phyloP scores from a whole-genome alignment of 2,113 vertebrate genomes.

The Forbesichthys papilliferus region DNA sequence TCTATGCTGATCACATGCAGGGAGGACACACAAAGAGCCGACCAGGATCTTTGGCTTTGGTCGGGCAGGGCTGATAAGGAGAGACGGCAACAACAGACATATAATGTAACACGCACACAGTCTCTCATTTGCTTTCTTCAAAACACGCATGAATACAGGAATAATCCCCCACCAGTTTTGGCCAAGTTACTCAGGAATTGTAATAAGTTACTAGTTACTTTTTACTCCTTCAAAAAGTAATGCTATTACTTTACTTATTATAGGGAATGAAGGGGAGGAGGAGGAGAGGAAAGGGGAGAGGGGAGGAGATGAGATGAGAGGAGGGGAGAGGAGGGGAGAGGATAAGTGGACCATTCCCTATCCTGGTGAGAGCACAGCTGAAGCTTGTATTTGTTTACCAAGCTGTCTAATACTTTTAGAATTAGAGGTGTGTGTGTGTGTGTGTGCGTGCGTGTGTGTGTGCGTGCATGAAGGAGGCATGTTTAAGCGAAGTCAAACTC shows the following conservation, averaged over 20 bases:
- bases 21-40: constrained; percentile 43
- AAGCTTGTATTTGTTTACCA: constrained; percentile 39
- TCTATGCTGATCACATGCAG: constrained; percentile 54
- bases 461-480: not conserved
- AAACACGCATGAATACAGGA: no score
- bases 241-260: no score
- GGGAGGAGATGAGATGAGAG: not conserved
- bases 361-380: constrained; percentile 27
- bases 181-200: no score
- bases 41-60: constrained; percentile 63
- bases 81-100: constrained; percentile 38
- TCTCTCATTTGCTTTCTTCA: not conserved
- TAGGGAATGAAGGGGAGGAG: not conserved
- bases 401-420: constrained; percentile 33
- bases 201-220: no score
- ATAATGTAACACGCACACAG: not conserved
- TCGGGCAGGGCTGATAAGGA: constrained; percentile 61
- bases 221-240: no score
- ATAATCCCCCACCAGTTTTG: no score
- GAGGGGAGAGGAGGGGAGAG: constrained; percentile 21
- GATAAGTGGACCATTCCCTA: constrained; percentile 24
- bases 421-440: not conserved
- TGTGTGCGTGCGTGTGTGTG: constrained; percentile 7
- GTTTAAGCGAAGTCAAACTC: not conserved
- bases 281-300: constrained; percentile 18